phyloP scores from a whole-genome alignment of 1,140 invertebrate species.

The Ladona fulva region DNA sequence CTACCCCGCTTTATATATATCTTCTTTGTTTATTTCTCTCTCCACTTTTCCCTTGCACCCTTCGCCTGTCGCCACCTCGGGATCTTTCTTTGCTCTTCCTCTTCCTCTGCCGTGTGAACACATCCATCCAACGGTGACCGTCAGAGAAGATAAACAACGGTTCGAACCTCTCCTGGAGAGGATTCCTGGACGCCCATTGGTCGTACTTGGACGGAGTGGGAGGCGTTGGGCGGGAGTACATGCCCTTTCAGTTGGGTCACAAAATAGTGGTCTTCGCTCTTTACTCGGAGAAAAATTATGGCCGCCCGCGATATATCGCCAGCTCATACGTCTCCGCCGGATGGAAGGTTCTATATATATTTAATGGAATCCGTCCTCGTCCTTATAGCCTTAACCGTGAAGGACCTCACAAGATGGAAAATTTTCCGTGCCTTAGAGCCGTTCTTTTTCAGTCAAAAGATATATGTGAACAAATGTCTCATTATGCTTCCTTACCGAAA shows the following conservation, averaged over 20 bases:
- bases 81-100: not conserved
- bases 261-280: not conserved
- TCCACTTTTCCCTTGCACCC: not conserved
- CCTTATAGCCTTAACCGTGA: not conserved
- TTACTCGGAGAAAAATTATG: conserved; percentile 3
- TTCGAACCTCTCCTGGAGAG: not conserved
- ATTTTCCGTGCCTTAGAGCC: too few species aligned
- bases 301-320: not conserved
- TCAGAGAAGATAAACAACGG: not conserved
- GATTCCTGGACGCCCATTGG: not conserved
- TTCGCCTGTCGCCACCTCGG: too few species aligned
- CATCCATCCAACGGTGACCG: conserved; percentile 6
- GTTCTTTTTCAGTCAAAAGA: too few species aligned
- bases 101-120: not conserved
- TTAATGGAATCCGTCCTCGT: not conserved
- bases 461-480: too few species aligned
- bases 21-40: not conserved
- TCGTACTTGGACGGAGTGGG: not conserved
- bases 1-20: not conserved
- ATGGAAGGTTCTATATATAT: conserved; percentile 3
- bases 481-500: too few species aligned
- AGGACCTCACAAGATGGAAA: not conserved
- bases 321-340: not conserved
- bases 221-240: not conserved
- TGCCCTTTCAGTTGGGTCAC: not conserved